Evolutionary conservation across 2,797 vertebrate species (phyloP), one percentile per base, ranked within the genome.

Genomic region (Nyctalus aviator): DNA sequence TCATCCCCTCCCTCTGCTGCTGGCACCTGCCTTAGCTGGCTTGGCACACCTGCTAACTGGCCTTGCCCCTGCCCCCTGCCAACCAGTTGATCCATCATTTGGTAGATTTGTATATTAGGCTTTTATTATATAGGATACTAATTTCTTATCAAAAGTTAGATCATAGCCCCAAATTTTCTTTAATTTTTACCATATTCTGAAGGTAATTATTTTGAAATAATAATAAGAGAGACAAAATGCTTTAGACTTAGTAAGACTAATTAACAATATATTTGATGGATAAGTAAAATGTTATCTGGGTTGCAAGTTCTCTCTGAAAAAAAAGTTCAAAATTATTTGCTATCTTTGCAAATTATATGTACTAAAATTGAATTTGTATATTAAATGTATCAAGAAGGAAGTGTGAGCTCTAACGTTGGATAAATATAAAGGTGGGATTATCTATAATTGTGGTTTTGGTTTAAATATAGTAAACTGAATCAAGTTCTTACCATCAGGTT

Each of bases 181-280:
- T 2, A 7, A 20, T 1, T 92, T 23, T 55, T 32, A 83, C 37
- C 11, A 41, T 10, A 86, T 35, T 88, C 12, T 79, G 41, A 72
- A 92, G 27, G 11, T 8, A 87, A n/a, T 83, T 72, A 86, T 84
- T 86, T 30, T 66, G 27, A 90, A 25, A 46, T 21, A 12, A 44
- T 10, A 69, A 66, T 10, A 69, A 72, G 44, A n/a, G 6, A 50
- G 50, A 46, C 6, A n/a, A 41, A 93, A 44, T 76, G 3, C 7
- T 57, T 37, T 59, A 35, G 2, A 71, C 14, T 25, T 37, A 46
- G 44, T 86, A 78, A 93, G 25, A 68, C 27, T 53, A 69, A 62
- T 32, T 75, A 8, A 64, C 5, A 66, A 0, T 48, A 37, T 69
- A 75, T 62, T 68, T 91, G 7, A 37, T 84, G 1, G 25, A 5